Evolutionary conservation across 2,797 vertebrate genomes (phyloP).

Genomic region (Girardinus metallicus): DNA sequence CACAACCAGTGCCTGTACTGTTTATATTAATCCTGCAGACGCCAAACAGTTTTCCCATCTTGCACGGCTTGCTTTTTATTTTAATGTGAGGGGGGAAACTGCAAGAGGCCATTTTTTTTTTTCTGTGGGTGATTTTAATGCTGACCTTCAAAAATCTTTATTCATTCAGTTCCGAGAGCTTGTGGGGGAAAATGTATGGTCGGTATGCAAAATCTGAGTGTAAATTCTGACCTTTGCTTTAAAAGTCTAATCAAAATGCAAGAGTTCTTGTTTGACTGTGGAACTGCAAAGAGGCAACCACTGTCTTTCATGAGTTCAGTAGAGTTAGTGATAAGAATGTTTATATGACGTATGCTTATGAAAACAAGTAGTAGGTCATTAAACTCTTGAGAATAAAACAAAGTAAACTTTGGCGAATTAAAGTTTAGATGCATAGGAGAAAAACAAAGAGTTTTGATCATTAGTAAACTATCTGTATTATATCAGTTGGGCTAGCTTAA

Average conservation of each 20-base stretch:
- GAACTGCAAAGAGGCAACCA: slow-evolving; percentile 48
- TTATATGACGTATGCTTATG: slow-evolving; percentile 60
- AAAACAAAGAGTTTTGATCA: neutral
- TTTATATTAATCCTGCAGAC: slow-evolving; percentile 80
- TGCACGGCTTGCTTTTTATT: slow-evolving; percentile 74
- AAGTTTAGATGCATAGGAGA: neutral
- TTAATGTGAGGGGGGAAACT: slow-evolving; percentile 70
- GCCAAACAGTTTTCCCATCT: slow-evolving; percentile 77
- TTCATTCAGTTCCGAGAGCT: slow-evolving; percentile 63
- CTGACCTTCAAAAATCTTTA: slow-evolving; percentile 75
- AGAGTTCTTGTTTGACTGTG: slow-evolving; percentile 46
- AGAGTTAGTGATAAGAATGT: slow-evolving; percentile 57
- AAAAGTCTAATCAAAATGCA: slow-evolving; percentile 68
- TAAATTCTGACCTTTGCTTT: slow-evolving; percentile 72
- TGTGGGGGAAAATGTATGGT: slow-evolving; percentile 58
- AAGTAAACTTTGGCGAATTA: neutral
- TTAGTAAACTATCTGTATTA: neutral
- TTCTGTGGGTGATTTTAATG: slow-evolving; percentile 69
- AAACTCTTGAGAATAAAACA: slow-evolving; percentile 38
- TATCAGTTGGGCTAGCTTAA: neutral
- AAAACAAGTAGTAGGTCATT: slow-evolving; percentile 49
- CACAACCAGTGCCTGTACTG: slow-evolving; percentile 72
- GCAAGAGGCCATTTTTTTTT: slow-evolving; percentile 64
- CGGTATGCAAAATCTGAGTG: slow-evolving; percentile 67
- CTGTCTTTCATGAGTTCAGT: slow-evolving; percentile 58